These are phyloP conservation scores for Nesoenas mayeri DNA, from an alignment of 2,113 vertebrate genomes.

Conservation along the genomic window DNA sequence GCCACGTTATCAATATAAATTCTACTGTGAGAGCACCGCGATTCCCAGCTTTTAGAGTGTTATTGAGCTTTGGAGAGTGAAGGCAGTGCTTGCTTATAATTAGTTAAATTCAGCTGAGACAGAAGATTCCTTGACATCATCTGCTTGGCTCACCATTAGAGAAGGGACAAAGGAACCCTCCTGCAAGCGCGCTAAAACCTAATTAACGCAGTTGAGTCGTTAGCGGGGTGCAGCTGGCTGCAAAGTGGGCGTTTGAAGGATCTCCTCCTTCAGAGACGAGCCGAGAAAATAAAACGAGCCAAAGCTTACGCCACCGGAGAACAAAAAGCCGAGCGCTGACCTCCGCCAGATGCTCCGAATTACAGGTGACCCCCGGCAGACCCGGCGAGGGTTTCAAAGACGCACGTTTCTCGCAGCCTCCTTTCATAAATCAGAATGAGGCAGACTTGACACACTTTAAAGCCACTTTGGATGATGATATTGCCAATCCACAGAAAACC, in stretches of 20 bases:
- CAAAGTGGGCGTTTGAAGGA: conserved; percentile 3
- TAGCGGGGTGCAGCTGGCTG: conserved; percentile 22
- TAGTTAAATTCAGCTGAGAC: not conserved
- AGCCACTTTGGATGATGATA: not conserved
- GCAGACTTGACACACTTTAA: not conserved
- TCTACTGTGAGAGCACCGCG: not conserved
- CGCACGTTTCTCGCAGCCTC: not conserved
- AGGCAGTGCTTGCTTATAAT: not conserved
- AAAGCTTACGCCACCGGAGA: not conserved
- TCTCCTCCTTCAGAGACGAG: conserved; percentile 21
- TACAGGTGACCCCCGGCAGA: conserved; percentile 24
- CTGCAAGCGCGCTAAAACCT: not conserved
- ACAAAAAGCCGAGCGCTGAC: not conserved
- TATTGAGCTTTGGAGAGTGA: not conserved
- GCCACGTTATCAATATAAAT: not conserved
- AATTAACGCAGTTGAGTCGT: not conserved
- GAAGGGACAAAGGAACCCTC: not conserved
- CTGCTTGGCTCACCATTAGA: not conserved
- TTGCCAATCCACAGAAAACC: not conserved
- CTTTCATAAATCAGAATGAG: not conserved
- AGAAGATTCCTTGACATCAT: conserved; percentile 39
- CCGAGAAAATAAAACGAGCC: not conserved
- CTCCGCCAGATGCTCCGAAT: conserved; percentile 22
- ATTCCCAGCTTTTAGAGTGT: not conserved
- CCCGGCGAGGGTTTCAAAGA: not conserved